Percentiles rank a stretch among this genome's conserved stretches.
These are phyloP conservation scores for Drosophila flavopinicola DNA, from an alignment of 2,888 invertebrate species.

Conservation along the genomic window DNA sequence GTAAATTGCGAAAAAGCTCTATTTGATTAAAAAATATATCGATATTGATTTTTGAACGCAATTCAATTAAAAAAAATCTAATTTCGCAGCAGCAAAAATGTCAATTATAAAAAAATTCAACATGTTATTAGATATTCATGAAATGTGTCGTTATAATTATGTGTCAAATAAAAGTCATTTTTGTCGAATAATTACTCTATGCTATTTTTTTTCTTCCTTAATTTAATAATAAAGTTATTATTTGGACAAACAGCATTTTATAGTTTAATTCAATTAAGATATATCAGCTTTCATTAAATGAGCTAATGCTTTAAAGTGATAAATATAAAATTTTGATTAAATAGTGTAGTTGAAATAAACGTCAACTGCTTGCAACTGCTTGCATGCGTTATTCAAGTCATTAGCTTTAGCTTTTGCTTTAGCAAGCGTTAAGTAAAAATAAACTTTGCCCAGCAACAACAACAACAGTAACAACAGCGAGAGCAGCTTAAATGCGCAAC, in stretches of 20 bases:
- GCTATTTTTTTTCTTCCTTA: too few species aligned
- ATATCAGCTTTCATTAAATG: too few species aligned
- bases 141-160: slow-evolving; percentile 13
- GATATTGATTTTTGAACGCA: too few species aligned
- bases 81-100: too few species aligned
- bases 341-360: neutral
- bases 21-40: too few species aligned
- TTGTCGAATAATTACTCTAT: too few species aligned
- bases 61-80: too few species aligned
- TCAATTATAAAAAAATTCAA: too few species aligned
- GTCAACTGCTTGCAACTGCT: neutral
- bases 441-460: slow-evolving; percentile 49
- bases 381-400: neutral
- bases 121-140: neutral
- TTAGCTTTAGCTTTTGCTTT: slow-evolving; percentile 11
- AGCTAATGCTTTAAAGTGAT: neutral
- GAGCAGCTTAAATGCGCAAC: slow-evolving; percentile 42
- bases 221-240: too few species aligned
- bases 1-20: too few species aligned
- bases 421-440: slow-evolving; percentile 41
- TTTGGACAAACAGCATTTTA: too few species aligned
- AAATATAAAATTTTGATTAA: neutral
- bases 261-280: too few species aligned
- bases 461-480: slow-evolving; percentile 41
- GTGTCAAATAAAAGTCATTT: neutral